Evolutionary conservation across 2,888 invertebrate genomes (phyloP), one percentile per base, ranked within the genome.

Genomic region (Cristatella mucedo): DNA sequence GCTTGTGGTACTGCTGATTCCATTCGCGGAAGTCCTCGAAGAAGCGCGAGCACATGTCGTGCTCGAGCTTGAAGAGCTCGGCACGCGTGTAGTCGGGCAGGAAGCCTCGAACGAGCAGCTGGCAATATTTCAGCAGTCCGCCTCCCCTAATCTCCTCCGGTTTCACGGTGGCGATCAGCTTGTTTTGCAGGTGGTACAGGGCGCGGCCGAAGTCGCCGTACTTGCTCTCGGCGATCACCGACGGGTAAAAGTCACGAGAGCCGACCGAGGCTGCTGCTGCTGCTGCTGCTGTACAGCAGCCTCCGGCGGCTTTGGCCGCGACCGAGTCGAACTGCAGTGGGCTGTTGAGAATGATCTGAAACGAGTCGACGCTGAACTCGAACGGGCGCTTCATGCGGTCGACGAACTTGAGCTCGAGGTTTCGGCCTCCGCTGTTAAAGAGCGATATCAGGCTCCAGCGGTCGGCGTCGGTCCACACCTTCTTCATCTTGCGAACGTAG

Each of bases 31-130:
- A 97, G 73, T 97, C 97, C 66, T 99, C 99, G 74, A 99, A 99
- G 76, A 97, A 97, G 56, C 97, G 76, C 53, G 95, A 95, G 75
- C 95, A 97, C 97, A 97, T 99, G 74, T 97, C 97, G 50, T 89
- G 79, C 72, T 97, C 93, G 58, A 95, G 75, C 41, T 78, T 81
- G 66, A 87, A 84, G 60, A 93, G 67, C 68, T 83, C 79, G 7
- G 36, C n/a, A 37, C 61, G 55, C 59, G 84, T 82, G 18, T 80
- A 76, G 46, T 86, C 84, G 36, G 95, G 78, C 55, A 80, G 76
- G 73, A 93, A 97, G 61, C 81, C 84, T 64, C 86, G 80, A 41
- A 89, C 89, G 55, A 97, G 74, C 55, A 99, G 76, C 66, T 89
- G 87, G 73, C 95, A 97, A 71, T 97, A 99, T 69, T 97, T 99